These are phyloP conservation scores for Lanius collurio DNA, from an alignment of 2,113 vertebrate species.

Conservation along the genomic window DNA sequence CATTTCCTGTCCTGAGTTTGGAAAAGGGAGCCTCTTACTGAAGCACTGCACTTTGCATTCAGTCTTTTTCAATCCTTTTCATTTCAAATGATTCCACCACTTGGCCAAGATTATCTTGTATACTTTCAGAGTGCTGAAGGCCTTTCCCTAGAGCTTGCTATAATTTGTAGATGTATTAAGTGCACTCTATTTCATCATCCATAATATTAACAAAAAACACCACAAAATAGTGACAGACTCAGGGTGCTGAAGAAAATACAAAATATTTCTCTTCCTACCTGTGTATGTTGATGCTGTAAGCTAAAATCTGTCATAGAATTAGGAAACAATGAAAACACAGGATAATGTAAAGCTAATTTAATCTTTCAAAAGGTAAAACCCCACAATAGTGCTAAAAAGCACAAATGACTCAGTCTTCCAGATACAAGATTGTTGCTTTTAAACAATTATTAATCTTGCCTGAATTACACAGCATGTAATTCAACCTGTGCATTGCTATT, in stretches of 20 bases:
- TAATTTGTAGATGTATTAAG: background rate
- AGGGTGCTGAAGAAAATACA: background rate
- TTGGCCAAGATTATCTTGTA: background rate
- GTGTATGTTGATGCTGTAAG: background rate
- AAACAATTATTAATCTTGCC: conserved; percentile 20
- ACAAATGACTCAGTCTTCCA: background rate
- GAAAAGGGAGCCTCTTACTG: accelerated
- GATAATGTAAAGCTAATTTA: background rate
- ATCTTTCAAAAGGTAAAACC: background rate
- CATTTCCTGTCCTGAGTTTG: no score
- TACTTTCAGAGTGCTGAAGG: background rate
- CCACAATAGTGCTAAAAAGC: background rate
- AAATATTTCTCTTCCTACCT: background rate
- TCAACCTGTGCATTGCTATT: background rate
- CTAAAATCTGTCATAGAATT: background rate
- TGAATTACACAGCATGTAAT: background rate
- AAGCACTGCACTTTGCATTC: background rate
- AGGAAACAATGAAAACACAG: background rate
- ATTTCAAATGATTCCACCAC: background rate
- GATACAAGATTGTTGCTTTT: background rate
- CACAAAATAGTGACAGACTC: background rate
- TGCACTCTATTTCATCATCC: background rate
- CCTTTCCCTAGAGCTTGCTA: background rate
- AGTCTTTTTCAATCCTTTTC: background rate
- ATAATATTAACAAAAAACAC: background rate